Evolutionary conservation across 1,140 invertebrate species (phyloP).

Genomic region (Cataglyphis hispanica): DNA sequence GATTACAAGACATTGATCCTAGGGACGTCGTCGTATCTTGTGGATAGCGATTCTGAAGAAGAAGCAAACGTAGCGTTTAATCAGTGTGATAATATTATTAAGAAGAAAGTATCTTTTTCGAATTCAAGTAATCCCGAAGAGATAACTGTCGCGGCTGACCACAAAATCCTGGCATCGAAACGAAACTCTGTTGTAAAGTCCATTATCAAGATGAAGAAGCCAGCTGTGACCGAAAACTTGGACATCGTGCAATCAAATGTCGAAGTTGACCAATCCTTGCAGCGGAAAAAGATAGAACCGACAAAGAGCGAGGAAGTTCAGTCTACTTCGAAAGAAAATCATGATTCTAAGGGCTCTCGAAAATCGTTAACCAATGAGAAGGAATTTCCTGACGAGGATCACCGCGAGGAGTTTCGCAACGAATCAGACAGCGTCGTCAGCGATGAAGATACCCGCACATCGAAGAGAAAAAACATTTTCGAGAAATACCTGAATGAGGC

Average conservation of each 20-base stretch:
- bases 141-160: background rate
- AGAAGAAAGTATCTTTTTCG: slow-evolving; percentile 76
- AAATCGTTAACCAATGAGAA: slow-evolving; percentile 34
- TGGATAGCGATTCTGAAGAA: slow-evolving; percentile 19
- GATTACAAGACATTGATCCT: slow-evolving; percentile 73
- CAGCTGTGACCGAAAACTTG: background rate
- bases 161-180: background rate
- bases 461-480: slow-evolving; percentile 65
- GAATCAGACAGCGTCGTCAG: slow-evolving; percentile 54
- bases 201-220: slow-evolving; percentile 71
- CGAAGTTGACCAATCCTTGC: slow-evolving; percentile 29
- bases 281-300: background rate
- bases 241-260: slow-evolving; percentile 28
- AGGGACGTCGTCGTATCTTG: slow-evolving; percentile 46
- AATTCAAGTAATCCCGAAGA: slow-evolving; percentile 19
- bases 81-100: background rate
- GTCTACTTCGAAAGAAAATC: background rate
- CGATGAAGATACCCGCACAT: slow-evolving; percentile 20
- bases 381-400: slow-evolving; percentile 41
- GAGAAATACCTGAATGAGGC: slow-evolving; percentile 78
- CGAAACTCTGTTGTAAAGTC: slow-evolving; percentile 56
- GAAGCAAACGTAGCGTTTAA: background rate
- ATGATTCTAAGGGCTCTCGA: background rate
- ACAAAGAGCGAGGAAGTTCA: background rate
- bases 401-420: slow-evolving; percentile 37